A percentile compares a stretch with the other conserved stretches of the same genome.
These are phyloP conservation scores for Epirrhoe tristata DNA, from an alignment of 2,888 invertebrate genomes.

Conservation along the genomic window DNA sequence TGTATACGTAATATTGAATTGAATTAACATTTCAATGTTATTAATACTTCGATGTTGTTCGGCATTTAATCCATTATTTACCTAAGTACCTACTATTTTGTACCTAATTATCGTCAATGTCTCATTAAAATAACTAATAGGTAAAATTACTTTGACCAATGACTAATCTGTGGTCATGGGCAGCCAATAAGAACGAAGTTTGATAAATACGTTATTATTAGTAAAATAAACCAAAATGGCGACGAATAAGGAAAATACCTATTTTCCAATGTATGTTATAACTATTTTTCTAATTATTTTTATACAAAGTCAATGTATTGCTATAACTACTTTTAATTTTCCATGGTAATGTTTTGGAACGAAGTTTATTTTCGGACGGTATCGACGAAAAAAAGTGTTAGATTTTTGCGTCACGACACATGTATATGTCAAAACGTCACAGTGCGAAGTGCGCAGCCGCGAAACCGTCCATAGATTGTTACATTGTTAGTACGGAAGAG, in stretches of 20 bases:
- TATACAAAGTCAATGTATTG: not conserved
- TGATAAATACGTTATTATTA: constrained; percentile 17
- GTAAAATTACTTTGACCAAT: constrained; percentile 34
- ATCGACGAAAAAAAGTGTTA: too few species aligned
- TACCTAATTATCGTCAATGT: constrained; percentile 11
- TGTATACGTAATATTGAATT: too few species aligned
- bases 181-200: constrained; percentile 29
- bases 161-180: constrained; percentile 23
- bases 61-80: not conserved
- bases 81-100: not conserved
- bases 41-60: too few species aligned
- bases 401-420: too few species aligned
- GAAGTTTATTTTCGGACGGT: too few species aligned
- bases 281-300: not conserved
- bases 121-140: constrained; percentile 27
- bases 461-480: too few species aligned
- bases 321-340: too few species aligned
- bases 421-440: too few species aligned
- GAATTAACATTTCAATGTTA: too few species aligned
- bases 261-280: constrained; percentile 1
- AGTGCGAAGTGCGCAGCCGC: too few species aligned
- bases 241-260: constrained; percentile 26
- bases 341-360: too few species aligned
- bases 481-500: too few species aligned
- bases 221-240: constrained; percentile 40